phyloP scores from a whole-genome alignment of 2,888 invertebrate genomes.

The Eretmocerus hayati region DNA sequence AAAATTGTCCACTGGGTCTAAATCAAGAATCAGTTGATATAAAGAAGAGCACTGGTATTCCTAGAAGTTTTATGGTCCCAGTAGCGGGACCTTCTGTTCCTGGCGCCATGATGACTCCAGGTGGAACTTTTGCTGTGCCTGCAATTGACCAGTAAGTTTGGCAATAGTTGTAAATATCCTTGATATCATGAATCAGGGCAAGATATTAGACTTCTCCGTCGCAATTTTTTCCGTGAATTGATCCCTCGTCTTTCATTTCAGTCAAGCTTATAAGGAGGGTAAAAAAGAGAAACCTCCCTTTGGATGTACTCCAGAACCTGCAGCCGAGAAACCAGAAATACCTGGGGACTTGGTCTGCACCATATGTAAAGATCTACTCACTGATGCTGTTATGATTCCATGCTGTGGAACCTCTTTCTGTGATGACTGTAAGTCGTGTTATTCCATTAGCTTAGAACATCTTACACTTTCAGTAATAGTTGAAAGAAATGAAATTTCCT shows the following conservation, averaged over 20 bases:
- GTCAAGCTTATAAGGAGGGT: slow-evolving; percentile 73
- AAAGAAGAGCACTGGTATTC: slow-evolving; percentile 95
- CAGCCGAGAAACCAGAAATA: slow-evolving; percentile 60
- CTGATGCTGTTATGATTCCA: slow-evolving; percentile 95
- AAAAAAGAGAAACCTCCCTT: slow-evolving; percentile 64
- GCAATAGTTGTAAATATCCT: not conserved
- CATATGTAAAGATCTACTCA: slow-evolving; percentile 84
- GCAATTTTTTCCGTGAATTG: not conserved
- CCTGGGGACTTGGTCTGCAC: slow-evolving; percentile 89
- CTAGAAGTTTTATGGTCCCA: slow-evolving; percentile 89
- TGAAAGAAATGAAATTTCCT: not conserved
- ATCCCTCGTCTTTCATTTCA: slow-evolving; percentile 29
- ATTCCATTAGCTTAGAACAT: slow-evolving; percentile 8
- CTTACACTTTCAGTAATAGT: not conserved
- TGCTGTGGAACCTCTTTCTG: slow-evolving; percentile 98
- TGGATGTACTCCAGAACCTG: slow-evolving; percentile 51
- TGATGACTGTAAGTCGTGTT: slow-evolving; percentile 78
- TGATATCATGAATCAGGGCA: not conserved
- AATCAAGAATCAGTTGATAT: slow-evolving; percentile 67
- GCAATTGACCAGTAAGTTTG: slow-evolving; percentile 74
- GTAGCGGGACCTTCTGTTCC: slow-evolving; percentile 84
- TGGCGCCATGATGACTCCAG: slow-evolving; percentile 85
- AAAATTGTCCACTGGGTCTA: slow-evolving; percentile 78
- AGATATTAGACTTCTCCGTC: no score
- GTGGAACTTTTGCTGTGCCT: slow-evolving; percentile 82